Conservation (phyloP, 2,797 vertebrate species). For the Borostomias antarcticus region DNA sequence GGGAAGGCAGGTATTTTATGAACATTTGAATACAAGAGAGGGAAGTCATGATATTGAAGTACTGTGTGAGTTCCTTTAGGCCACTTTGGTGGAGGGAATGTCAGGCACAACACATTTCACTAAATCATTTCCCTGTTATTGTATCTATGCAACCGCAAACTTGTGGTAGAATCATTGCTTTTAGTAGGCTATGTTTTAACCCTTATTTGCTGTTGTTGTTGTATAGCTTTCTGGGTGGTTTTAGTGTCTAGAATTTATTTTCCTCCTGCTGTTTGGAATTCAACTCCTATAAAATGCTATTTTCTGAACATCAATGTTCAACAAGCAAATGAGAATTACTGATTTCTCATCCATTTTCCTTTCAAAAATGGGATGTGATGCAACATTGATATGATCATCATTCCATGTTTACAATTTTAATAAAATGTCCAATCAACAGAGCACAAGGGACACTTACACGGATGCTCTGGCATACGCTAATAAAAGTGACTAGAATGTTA, state of each 20-base stretch:
- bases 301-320: conserved; percentile 24
- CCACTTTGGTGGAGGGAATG: too few species aligned
- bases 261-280: conserved; percentile 16
- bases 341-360: conserved; percentile 21
- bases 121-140: too few species aligned
- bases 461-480: conserved; percentile 48
- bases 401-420: conserved; percentile 60
- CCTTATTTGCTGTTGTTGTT: not conserved
- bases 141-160: too few species aligned
- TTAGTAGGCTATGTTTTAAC: not conserved
- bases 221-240: not conserved
- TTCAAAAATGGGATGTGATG: conserved; percentile 14
- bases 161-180: too few species aligned
- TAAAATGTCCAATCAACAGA: conserved; percentile 58
- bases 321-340: conserved; percentile 30
- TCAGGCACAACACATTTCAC: too few species aligned
- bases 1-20: too few species aligned
- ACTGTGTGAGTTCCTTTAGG: too few species aligned
- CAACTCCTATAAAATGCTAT: conserved; percentile 30
- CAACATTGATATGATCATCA: conserved; percentile 59
- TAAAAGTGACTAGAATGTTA: conserved; percentile 61
- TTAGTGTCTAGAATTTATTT: not conserved
- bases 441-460: conserved; percentile 36
- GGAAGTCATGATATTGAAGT: too few species aligned
- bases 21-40: too few species aligned